These are phyloP conservation scores for Tragelaphus imberbis DNA, from an alignment of 2,113 vertebrate species.

Conservation along the genomic window DNA sequence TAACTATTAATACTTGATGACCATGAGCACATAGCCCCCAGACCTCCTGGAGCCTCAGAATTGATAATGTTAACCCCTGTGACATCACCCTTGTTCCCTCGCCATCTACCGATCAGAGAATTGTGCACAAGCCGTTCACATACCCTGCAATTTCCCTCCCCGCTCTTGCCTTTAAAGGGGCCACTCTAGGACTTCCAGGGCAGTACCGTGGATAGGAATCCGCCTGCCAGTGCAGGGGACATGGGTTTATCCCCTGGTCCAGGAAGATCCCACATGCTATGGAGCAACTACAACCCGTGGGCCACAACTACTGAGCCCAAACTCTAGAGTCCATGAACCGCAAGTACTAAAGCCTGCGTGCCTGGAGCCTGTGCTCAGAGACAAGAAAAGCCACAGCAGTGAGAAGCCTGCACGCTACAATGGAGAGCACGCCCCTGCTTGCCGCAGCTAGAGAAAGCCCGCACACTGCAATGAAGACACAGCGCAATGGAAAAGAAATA, in stretches of 20 bases:
- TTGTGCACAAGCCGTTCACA: accelerated
- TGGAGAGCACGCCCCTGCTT: background rate
- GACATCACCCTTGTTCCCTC: background rate
- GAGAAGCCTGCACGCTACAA: accelerated
- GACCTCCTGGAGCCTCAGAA: background rate
- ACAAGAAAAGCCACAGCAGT: background rate
- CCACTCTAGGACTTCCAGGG: background rate
- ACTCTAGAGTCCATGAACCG: background rate
- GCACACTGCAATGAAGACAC: background rate
- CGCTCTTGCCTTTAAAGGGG: background rate
- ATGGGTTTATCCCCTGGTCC: background rate
- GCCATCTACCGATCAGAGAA: background rate
- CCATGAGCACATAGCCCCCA: background rate
- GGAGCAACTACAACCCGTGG: background rate
- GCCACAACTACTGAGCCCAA: background rate
- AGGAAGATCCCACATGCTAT: background rate
- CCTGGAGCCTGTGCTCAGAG: background rate
- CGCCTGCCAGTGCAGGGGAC: background rate
- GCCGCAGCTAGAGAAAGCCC: background rate
- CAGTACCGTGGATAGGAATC: background rate
- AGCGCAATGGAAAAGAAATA: background rate
- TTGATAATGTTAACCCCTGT: background rate
- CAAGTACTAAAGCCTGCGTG: background rate
- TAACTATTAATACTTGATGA: background rate
- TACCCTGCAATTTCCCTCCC: background rate